A percentile compares a stretch with the other conserved stretches of the same genome.
These are phyloP conservation scores for Ornithoptera alexandrae DNA, from an alignment of 2,888 invertebrate genomes.

Conservation along the genomic window DNA sequence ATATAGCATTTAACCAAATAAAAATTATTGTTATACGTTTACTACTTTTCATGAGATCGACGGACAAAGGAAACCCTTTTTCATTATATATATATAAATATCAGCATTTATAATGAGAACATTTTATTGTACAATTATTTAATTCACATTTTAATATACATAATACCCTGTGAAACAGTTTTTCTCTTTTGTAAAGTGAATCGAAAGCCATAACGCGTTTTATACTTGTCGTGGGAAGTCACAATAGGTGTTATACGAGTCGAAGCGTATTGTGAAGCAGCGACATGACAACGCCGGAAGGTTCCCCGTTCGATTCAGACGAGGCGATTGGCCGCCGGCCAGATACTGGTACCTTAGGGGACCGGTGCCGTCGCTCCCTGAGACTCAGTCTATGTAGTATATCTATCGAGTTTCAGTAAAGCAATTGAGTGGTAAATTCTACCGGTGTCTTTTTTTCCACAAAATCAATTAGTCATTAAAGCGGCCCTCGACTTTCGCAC, in stretches of 20 bases:
- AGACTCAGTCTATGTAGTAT: neutral
- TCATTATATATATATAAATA: too few species aligned
- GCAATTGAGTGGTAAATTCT: neutral
- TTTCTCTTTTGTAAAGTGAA: neutral
- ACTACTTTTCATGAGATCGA: too few species aligned
- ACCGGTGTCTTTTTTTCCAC: too few species aligned
- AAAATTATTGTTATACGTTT: too few species aligned
- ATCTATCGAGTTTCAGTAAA: constrained; percentile 11
- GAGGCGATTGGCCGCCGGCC: constrained; percentile 49
- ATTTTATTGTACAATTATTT: too few species aligned
- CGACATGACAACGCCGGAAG: constrained; percentile 48
- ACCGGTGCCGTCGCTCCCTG: constrained; percentile 35
- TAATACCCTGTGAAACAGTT: neutral
- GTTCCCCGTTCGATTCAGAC: constrained; percentile 43
- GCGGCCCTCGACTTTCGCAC: too few species aligned
- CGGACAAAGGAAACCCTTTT: too few species aligned
- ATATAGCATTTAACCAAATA: too few species aligned
- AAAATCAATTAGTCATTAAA: too few species aligned
- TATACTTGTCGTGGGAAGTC: neutral
- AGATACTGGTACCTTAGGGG: constrained; percentile 45
- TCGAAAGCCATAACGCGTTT: neutral
- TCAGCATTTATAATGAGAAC: too few species aligned
- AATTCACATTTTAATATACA: too few species aligned
- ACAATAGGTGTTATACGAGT: constrained; percentile 16
- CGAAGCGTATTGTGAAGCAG: constrained; percentile 31